These are phyloP conservation scores for Sigmodon hispidus DNA, from an alignment of 2,113 vertebrate species.

Conservation along the genomic window DNA sequence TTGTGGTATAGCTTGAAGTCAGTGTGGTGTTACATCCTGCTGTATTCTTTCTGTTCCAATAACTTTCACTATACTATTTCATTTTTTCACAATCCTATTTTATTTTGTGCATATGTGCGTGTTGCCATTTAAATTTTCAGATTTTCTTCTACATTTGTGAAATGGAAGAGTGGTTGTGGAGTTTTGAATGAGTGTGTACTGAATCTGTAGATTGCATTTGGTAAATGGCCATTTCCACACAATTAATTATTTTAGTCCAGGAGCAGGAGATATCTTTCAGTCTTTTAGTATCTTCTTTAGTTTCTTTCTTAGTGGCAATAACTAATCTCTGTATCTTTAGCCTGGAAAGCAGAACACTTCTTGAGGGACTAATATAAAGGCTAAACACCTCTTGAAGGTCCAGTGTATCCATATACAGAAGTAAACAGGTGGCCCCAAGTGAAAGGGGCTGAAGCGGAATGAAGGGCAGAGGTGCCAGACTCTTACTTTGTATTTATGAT, in stretches of 20 bases:
- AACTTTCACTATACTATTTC: neutral
- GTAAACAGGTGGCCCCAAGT: neutral
- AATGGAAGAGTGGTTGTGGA: neutral
- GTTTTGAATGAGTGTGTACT: neutral
- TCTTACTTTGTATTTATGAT: neutral
- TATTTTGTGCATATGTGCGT: neutral
- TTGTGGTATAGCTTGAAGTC: neutral
- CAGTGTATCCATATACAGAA: neutral
- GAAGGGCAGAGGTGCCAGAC: neutral
- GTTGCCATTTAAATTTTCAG: neutral
- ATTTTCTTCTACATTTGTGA: neutral
- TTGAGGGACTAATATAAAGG: neutral
- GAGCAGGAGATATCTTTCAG: neutral
- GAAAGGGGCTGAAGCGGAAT: neutral
- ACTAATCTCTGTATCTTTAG: neutral
- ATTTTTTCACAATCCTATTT: neutral
- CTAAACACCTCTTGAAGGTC: too few species aligned
- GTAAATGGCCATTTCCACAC: neutral
- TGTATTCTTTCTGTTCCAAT: neutral
- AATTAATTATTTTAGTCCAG: neutral
- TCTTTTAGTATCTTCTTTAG: neutral
- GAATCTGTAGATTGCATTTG: neutral
- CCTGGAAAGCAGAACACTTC: neutral
- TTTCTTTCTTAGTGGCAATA: neutral
- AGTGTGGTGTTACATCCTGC: neutral